phyloP scores from a whole-genome alignment of 2,888 invertebrate genomes.

The Xylocampa areola region DNA sequence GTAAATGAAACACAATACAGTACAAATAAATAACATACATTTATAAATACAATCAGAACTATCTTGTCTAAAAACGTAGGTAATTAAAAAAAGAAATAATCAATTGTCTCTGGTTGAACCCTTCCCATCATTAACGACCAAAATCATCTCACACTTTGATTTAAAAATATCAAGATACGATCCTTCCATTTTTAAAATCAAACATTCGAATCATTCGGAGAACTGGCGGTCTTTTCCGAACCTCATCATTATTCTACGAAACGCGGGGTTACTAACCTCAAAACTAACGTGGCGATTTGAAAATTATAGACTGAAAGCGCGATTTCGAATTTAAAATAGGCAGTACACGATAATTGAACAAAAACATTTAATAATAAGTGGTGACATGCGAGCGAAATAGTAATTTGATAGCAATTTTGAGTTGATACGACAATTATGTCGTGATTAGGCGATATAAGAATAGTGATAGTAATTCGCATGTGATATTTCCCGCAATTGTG shows the following conservation, averaged over 20 bases:
- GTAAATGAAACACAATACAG: not conserved
- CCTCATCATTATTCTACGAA: slow-evolving; percentile 51
- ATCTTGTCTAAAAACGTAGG: slow-evolving; percentile 7
- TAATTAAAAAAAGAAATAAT: slow-evolving; percentile 39
- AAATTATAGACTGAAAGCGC: slow-evolving; percentile 54
- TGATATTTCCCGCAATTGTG: slow-evolving; percentile 56
- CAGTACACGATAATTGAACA: slow-evolving; percentile 51
- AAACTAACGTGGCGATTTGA: slow-evolving; percentile 54
- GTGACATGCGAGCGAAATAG: slow-evolving; percentile 70
- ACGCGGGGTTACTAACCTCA: slow-evolving; percentile 57
- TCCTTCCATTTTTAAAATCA: slow-evolving; percentile 61
- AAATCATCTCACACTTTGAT: slow-evolving; percentile 60
- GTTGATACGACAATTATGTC: slow-evolving; percentile 66
- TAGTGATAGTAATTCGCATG: slow-evolving; percentile 58
- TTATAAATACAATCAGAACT: slow-evolving; percentile 5
- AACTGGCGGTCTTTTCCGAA: slow-evolving; percentile 52
- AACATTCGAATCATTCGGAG: slow-evolving; percentile 58
- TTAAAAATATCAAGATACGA: slow-evolving; percentile 56
- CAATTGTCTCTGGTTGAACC: slow-evolving; percentile 46
- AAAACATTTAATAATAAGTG: slow-evolving; percentile 58
- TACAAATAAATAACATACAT: not conserved
- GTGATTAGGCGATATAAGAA: slow-evolving; percentile 64
- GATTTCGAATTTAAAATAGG: slow-evolving; percentile 40
- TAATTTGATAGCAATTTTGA: slow-evolving; percentile 69
- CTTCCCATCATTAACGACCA: slow-evolving; percentile 52